phyloP scores from a whole-genome alignment of 2,797 vertebrate genomes.

The Pagetopsis macropterus region DNA sequence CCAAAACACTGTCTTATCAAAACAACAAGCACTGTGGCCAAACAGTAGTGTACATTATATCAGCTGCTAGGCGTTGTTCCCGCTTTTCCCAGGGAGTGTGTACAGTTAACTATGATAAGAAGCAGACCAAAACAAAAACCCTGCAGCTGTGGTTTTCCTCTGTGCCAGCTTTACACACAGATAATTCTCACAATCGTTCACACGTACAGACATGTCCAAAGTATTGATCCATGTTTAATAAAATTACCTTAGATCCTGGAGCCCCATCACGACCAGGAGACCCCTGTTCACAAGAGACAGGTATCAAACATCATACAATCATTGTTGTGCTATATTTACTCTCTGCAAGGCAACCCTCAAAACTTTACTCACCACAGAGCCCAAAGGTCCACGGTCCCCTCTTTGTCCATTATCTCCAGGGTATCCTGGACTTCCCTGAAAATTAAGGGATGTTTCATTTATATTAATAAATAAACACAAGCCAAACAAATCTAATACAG shows the following conservation, averaged over 20 bases:
- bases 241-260: conserved; percentile 67
- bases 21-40: neutral
- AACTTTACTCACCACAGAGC: conserved; percentile 49
- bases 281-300: conserved; percentile 51
- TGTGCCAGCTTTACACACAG: neutral
- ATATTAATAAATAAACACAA: neutral
- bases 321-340: neutral
- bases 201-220: neutral
- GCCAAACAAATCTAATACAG: neutral
- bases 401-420: conserved; percentile 40
- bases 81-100: neutral
- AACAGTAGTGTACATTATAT: neutral
- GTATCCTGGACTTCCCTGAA: conserved; percentile 56
- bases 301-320: conserved; percentile 6
- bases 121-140: neutral
- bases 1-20: neutral
- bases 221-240: neutral
- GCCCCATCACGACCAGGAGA: conserved; percentile 34
- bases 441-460: neutral
- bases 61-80: neutral
- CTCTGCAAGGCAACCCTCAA: neutral
- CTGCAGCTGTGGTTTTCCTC: conserved; percentile 2
- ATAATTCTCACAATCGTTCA: neutral
- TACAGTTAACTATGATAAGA: conserved; percentile 13
- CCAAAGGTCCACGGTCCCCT: conserved; percentile 45